phyloP scores from a whole-genome alignment of 2,113 vertebrate species.

The Saccopteryx bilineata region DNA sequence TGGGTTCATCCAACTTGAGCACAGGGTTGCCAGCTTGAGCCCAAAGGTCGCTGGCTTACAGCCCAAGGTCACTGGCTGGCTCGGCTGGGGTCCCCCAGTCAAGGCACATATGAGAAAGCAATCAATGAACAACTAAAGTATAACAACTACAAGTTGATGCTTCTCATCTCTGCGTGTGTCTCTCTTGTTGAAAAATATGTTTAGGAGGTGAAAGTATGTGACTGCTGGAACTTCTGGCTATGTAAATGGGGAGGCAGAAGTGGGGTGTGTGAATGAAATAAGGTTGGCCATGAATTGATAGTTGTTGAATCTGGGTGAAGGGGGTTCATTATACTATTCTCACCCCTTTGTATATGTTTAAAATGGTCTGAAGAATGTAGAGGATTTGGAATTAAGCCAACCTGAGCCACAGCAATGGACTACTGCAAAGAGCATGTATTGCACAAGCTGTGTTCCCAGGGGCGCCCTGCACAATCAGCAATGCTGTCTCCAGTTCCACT shows the following conservation, averaged over 20 bases:
- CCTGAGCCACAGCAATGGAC: neutral
- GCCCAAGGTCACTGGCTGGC: too few relatives aligned
- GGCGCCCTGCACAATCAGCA: neutral
- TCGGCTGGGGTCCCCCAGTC: too few relatives aligned
- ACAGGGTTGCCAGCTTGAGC: too few relatives aligned
- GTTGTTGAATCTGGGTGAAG: conserved; percentile 30
- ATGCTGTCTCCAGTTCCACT: neutral
- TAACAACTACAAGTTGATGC: too few relatives aligned
- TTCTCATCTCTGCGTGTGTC: too few relatives aligned
- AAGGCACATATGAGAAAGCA: too few relatives aligned
- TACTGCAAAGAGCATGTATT: neutral
- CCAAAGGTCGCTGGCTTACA: too few relatives aligned
- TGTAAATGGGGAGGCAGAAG: neutral
- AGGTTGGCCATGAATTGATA: neutral
- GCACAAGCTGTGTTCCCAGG: neutral
- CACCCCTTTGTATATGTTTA: neutral
- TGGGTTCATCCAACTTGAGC: too few relatives aligned
- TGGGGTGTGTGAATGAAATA: neutral
- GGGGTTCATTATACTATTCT: neutral
- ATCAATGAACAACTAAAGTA: too few relatives aligned
- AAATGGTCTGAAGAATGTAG: neutral
- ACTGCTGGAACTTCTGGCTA: neutral
- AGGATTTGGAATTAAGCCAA: neutral
- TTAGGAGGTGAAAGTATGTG: neutral
- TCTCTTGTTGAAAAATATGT: neutral